Base-by-base conservation (phyloP, 1,140 invertebrate genomes). In the Dermatophagoides farinae region DNA sequence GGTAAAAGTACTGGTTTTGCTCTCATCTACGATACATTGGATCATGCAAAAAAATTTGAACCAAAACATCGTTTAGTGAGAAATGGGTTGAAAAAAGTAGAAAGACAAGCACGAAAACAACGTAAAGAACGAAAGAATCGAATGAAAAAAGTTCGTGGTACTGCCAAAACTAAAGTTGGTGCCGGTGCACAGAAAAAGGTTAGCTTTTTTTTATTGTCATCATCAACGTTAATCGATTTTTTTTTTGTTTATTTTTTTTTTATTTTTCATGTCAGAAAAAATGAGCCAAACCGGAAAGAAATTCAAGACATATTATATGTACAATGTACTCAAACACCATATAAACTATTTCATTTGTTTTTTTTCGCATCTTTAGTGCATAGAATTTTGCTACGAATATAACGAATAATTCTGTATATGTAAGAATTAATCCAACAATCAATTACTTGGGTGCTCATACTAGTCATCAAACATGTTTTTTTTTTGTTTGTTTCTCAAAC, bases 41-140 rank as follows among this genome's bases (percentile, higher is more conserved):
- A 98, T 73, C 85, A 81, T 68, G 93, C 92, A 58, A 98, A 99
- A 77, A 98, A 97, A 76, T 97, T 97, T 73, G 96, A 99, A 78
- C 95, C 93, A 40, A 98, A 97, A 77, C 85, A 91, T 73, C 86
- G 95, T 71, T 77, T 97, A 65, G 80, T 71, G n/a, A 71, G 77
- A 79, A 90, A 97, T 74, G 89, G 89, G 52, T 77, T 96, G 41
- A 85, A 80, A 67, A 89, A 95, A 71, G 88, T 86, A 77, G 83
- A 84, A 73, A 85, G 85, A 71, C 83, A 82, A 66, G 90, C 85
- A 46, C 81, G 93, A 70, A 99, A 99, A 79, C 95, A 98, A 75
- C 84, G 95, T 66, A 99, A 99, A 76, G 95, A 98, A 81, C 82
- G 90, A 67, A 98, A 98, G 79, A 99, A 99, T 81, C 88, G 92